These are phyloP conservation scores for Bostrychus sinensis DNA, from an alignment of 2,113 vertebrate genomes.

Conservation along the genomic window DNA sequence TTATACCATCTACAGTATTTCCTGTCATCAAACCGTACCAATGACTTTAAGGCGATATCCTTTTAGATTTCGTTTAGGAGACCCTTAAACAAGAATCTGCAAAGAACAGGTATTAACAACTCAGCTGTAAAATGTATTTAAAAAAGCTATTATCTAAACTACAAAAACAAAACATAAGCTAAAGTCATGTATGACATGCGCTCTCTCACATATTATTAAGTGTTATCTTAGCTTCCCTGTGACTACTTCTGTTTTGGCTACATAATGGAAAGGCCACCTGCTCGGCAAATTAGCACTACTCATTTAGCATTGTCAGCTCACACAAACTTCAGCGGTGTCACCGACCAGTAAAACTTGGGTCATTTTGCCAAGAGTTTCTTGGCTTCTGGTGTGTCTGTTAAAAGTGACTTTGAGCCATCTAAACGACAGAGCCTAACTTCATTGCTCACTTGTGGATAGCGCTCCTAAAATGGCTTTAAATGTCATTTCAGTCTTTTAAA, in stretches of 20 bases:
- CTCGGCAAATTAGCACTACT: constrained; percentile 20
- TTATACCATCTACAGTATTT: too few relatives aligned
- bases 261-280: background rate
- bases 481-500: constrained; percentile 29
- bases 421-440: constrained; percentile 12
- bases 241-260: background rate
- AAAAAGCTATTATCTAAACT: too few relatives aligned
- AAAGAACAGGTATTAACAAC: too few relatives aligned
- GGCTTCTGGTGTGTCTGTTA: background rate
- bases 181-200: too few relatives aligned
- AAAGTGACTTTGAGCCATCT: constrained; percentile 13
- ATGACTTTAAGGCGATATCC: too few relatives aligned
- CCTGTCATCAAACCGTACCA: too few relatives aligned
- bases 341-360: constrained; percentile 14
- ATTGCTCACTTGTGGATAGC: constrained; percentile 16
- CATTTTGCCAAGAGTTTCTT: constrained; percentile 24
- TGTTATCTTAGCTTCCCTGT: constrained; percentile 32
- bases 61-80: too few relatives aligned
- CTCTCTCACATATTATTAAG: too few relatives aligned
- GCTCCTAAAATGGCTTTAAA: constrained; percentile 25
- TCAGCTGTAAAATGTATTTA: too few relatives aligned
- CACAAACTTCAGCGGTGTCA: constrained; percentile 4
- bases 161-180: too few relatives aligned
- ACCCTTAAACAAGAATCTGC: too few relatives aligned
- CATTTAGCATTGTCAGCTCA: constrained; percentile 25